Conservation (phyloP, 1,140 invertebrate genomes). For the Hesperophylax magnus region DNA sequence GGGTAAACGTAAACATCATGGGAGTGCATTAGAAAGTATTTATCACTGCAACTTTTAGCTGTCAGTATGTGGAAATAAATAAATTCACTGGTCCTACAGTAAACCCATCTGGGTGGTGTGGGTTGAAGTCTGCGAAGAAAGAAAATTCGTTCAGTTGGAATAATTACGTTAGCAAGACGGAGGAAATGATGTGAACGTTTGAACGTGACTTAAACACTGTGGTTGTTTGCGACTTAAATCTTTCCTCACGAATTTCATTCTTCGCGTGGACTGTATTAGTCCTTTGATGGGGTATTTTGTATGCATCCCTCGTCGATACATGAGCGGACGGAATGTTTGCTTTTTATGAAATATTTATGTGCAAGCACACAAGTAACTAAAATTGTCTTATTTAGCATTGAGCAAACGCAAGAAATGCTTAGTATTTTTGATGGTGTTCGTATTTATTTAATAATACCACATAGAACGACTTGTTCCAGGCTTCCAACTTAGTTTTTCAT, state of each 20-base stretch:
- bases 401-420: no score
- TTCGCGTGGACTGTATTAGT: constrained; percentile 8
- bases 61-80: no score
- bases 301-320: constrained; percentile 13
- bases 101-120: background rate
- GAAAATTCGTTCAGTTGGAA: constrained; percentile 54
- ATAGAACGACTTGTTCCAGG: no score
- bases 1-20: no score
- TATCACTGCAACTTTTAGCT: no score
- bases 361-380: no score
- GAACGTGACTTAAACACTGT: constrained; percentile 43
- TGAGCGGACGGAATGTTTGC: background rate
- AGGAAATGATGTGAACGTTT: constrained; percentile 52
- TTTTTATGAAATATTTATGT: background rate
- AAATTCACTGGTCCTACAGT: no score
- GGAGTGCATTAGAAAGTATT: no score
- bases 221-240: constrained; percentile 23
- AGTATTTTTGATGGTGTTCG: no score
- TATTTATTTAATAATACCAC: no score
- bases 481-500: no score
- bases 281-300: background rate
- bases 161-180: constrained; percentile 52
- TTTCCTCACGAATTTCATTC: constrained; percentile 24
- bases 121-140: constrained; percentile 5
- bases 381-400: no score